phyloP scores from a whole-genome alignment of 2,888 invertebrate genomes.

The Invenusta paracnida region DNA sequence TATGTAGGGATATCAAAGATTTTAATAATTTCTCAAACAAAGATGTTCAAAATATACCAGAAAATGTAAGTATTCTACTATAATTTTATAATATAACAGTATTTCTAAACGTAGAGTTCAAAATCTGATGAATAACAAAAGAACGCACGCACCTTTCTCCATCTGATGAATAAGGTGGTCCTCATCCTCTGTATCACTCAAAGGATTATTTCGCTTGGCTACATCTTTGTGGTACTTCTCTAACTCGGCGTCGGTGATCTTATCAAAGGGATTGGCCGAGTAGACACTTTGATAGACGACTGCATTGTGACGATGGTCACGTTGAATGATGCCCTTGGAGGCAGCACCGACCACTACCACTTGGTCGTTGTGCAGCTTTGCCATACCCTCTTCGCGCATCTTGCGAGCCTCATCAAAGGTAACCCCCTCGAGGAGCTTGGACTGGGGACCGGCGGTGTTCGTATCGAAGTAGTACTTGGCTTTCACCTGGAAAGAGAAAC shows the following conservation, averaged over 20 bases:
- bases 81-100: too few species aligned
- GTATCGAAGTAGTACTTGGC: constrained; percentile 41
- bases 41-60: too few species aligned
- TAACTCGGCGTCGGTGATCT: constrained; percentile 87
- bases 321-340: constrained; percentile 93
- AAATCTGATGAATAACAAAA: too few species aligned
- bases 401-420: constrained; percentile 60
- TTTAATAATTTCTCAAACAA: too few species aligned
- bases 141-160: constrained; percentile 4
- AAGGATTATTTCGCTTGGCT: constrained; percentile 20
- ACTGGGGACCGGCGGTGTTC: constrained; percentile 41
- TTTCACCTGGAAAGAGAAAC: constrained; percentile 31
- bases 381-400: constrained; percentile 36
- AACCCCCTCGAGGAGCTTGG: constrained; percentile 65
- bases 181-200: constrained; percentile 10
- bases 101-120: too few species aligned
- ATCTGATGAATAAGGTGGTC: neutral
- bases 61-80: too few species aligned
- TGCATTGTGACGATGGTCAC: constrained; percentile 96
- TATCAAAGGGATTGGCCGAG: constrained; percentile 96
- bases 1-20: too few species aligned
- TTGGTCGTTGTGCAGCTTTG: constrained; percentile 71
- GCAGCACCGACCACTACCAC: constrained; percentile 88
- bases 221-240: constrained; percentile 71
- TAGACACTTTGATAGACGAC: constrained; percentile 91